phyloP scores from a whole-genome alignment of 2,888 invertebrate genomes.

The Agriopis leucophaearia region DNA sequence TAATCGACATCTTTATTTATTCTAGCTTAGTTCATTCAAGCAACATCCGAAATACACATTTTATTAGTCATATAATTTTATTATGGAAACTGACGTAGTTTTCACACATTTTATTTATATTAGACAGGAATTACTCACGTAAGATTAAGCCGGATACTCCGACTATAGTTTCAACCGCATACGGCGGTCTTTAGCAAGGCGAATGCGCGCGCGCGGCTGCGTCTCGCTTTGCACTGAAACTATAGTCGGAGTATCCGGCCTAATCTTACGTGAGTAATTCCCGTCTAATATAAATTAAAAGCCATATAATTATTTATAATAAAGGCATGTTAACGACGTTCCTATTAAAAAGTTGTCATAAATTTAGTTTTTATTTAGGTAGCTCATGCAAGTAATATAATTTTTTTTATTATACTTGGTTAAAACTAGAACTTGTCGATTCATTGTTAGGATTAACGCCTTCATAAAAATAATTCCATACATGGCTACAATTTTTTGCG shows the following conservation, averaged over 20 bases:
- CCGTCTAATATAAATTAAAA: too few species aligned
- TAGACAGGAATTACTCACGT: too few species aligned
- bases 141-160: too few species aligned
- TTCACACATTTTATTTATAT: too few species aligned
- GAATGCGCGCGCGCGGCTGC: too few species aligned
- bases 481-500: background rate
- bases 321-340: background rate
- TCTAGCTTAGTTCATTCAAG: background rate
- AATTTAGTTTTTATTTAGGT: slow-evolving; percentile 1
- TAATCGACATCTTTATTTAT: background rate
- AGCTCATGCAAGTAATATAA: background rate
- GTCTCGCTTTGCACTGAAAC: too few species aligned
- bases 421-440: background rate
- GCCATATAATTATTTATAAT: slow-evolving; percentile 7
- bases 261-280: too few species aligned
- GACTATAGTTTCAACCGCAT: too few species aligned
- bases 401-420: background rate
- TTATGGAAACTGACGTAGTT: too few species aligned
- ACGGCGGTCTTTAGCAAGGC: too few species aligned
- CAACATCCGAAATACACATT: slow-evolving; percentile 2
- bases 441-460: background rate
- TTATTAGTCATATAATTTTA: slow-evolving; percentile 2
- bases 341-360: background rate
- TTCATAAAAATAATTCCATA: background rate
- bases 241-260: too few species aligned